These are phyloP conservation scores for Tetrao urogallus DNA, from an alignment of 2,113 vertebrate species.

Conservation along the genomic window DNA sequence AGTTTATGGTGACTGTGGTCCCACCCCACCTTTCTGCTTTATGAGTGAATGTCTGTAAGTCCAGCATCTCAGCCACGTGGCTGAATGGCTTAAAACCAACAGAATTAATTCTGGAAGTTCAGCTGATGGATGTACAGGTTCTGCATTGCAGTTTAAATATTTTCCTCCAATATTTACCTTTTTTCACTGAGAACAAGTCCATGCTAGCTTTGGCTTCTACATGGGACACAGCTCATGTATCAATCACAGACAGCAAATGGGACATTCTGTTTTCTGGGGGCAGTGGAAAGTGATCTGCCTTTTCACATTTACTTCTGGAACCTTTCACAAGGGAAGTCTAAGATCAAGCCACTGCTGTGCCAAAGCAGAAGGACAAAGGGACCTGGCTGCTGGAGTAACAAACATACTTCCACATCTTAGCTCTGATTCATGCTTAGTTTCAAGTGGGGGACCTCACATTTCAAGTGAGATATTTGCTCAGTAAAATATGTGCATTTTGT, in stretches of 20 bases:
- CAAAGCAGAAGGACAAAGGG: neutral
- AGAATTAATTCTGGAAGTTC: neutral
- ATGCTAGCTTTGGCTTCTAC: neutral
- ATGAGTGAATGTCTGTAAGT: neutral
- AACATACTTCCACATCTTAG: neutral
- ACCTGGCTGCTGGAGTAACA: neutral
- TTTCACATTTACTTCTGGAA: constrained; percentile 44
- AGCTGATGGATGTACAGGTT: neutral
- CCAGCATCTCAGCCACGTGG: neutral
- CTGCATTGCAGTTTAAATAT: neutral
- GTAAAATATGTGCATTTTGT: constrained; percentile 23
- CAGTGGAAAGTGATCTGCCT: constrained; percentile 18
- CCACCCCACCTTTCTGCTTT: neutral
- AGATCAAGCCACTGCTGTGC: neutral
- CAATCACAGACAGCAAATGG: neutral
- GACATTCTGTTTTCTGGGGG: neutral
- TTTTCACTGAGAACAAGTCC: neutral
- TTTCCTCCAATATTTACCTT: neutral
- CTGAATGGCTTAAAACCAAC: neutral
- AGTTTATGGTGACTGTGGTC: neutral
- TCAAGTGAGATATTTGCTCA: constrained; percentile 7
- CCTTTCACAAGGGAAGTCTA: neutral
- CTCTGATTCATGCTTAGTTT: neutral
- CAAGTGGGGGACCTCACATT: neutral
- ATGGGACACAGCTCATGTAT: neutral